Evolutionary conservation across 2,113 vertebrate species (phyloP).

Genomic region (Circaetus cinerascens): DNA sequence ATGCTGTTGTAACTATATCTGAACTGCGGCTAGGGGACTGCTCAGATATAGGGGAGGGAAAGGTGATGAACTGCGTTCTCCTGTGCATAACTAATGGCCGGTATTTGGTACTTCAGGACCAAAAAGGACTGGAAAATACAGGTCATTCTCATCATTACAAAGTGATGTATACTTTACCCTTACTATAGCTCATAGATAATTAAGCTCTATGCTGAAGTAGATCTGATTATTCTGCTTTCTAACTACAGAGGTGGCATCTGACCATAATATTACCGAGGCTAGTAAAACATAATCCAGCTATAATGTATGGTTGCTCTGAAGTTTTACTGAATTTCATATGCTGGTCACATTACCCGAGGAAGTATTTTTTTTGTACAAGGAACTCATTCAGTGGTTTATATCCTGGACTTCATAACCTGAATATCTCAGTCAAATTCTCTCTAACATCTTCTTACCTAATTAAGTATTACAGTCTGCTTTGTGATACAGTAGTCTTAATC

Average conservation of each 20-base stretch:
- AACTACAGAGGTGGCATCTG: background rate
- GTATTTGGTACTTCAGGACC: background rate
- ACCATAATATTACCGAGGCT: background rate
- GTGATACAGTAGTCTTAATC: background rate
- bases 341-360: background rate
- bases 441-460: background rate
- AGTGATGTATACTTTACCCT: background rate
- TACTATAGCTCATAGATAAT: background rate
- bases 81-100: background rate
- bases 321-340: background rate
- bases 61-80: background rate
- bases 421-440: background rate
- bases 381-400: background rate
- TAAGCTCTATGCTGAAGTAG: background rate
- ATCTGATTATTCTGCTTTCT: background rate
- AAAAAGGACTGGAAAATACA: background rate
- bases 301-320: background rate
- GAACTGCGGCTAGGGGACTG: background rate
- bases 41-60: background rate
- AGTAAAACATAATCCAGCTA: background rate
- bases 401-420: background rate
- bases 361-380: background rate
- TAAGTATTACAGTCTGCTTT: background rate
- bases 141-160: background rate
- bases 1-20: background rate